Base-by-base conservation (phyloP, 2,113 vertebrate species). In the Calyptommatus sinebrachiatus region DNA sequence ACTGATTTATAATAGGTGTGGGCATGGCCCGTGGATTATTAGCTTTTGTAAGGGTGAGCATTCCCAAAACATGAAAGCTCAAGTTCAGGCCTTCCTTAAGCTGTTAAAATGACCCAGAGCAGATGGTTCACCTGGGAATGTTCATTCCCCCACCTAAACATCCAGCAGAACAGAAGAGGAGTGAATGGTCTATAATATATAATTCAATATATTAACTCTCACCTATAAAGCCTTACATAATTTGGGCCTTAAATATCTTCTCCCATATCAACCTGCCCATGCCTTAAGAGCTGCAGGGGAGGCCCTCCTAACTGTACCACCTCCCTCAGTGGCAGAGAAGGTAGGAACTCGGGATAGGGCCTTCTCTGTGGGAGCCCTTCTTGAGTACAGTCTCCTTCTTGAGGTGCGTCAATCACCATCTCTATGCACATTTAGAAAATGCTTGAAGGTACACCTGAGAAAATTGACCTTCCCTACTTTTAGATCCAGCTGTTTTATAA, bases 1-100 rank as follows among this genome's bases (percentile, higher is more conserved):
- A 41, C 26, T 84, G 80, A 78, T 91, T 89, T 88, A 75, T 77
- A 2, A 48, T 74, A 76, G 74, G 45, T 83, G 73, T 87, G 85
- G 79, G 77, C 83, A 71, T 87, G 83, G 83, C 76, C 78, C 70
- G 11, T 77, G 41, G 53, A 16, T 11, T 62, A n/a, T 31, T 35
- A 35, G 28, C 20, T 35, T 81, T 70, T 60, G 53, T 76, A 8
- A 26, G 65, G 73, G 10, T 31, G 53, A 76, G n/a, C 21, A 1
- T 14, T 22, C 22, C 21, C 41, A 46, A 75, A 9, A 0, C 7
- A 68, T 29, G 21, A 69, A 75, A 69, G n/a, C 72, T 62, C 68
- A 81, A 46, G 20, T n/a, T 73, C 46, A 67, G 29, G 46, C 26
- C 12, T 62, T 62, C 14, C 62, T 28, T 31, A 66, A 46, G 28